These are phyloP conservation scores for Rugalucina vietnamica DNA, from an alignment of 2,888 invertebrate genomes.

Conservation along the genomic window DNA sequence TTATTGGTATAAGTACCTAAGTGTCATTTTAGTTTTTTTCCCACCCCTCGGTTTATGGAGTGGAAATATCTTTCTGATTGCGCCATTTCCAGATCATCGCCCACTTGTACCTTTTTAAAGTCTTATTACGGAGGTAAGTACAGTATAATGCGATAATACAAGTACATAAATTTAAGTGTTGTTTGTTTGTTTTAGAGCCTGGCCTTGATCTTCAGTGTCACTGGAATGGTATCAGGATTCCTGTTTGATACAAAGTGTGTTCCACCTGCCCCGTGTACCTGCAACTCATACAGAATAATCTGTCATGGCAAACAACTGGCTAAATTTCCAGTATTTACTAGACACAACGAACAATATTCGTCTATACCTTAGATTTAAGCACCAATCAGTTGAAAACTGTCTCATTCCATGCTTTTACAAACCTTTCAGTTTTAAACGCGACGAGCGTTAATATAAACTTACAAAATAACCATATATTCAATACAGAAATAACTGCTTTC, in stretches of 20 bases:
- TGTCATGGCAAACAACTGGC: neutral
- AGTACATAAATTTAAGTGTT: too few species aligned
- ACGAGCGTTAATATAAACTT: neutral
- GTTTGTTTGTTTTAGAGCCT: too few species aligned
- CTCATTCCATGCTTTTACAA: neutral
- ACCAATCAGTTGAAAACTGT: neutral
- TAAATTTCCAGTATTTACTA: neutral
- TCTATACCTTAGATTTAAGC: neutral
- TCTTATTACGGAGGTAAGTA: too few species aligned
- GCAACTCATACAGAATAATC: neutral
- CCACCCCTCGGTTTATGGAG: too few species aligned
- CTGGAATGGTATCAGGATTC: too few species aligned
- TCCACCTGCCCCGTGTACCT: neutral
- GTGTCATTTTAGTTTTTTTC: too few species aligned
- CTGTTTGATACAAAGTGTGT: neutral
- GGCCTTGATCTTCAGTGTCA: too few species aligned
- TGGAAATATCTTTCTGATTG: too few species aligned
- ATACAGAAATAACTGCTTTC: neutral
- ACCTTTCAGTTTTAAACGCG: neutral
- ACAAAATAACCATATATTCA: neutral
- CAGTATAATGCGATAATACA: too few species aligned
- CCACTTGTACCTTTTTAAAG: too few species aligned
- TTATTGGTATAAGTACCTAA: too few species aligned
- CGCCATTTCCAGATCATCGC: too few species aligned
- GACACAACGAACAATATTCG: neutral